phyloP scores from a whole-genome alignment of 1,140 invertebrate genomes.

The Pissodes strobi region DNA sequence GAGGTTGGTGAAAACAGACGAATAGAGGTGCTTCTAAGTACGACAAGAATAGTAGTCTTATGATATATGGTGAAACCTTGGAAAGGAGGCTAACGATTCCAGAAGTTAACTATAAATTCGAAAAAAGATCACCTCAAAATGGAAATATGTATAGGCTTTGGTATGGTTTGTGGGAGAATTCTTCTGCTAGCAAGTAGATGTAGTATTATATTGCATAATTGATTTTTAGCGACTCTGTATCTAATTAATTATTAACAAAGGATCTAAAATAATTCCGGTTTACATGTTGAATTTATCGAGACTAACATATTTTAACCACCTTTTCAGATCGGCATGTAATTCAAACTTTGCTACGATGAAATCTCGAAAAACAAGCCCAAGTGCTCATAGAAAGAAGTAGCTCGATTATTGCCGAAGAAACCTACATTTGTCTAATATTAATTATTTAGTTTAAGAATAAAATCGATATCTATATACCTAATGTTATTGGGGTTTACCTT shows the following conservation, averaged over 20 bases:
- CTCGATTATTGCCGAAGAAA: constrained; percentile 64
- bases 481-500: not conserved
- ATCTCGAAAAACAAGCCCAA: constrained; percentile 77
- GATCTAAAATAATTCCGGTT: too few relatives aligned
- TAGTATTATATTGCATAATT: too few relatives aligned
- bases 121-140: constrained; percentile 61
- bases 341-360: constrained; percentile 81
- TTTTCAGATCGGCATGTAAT: constrained; percentile 69
- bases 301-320: too few relatives aligned
- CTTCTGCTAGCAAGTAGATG: constrained; percentile 51
- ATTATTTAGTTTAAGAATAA: not conserved
- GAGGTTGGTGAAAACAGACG: constrained; percentile 61
- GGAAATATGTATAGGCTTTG: constrained; percentile 80
- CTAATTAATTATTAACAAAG: too few relatives aligned
- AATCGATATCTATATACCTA: not conserved
- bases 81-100: constrained; percentile 57
- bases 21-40: constrained; percentile 47
- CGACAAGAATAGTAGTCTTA: constrained; percentile 53
- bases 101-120: constrained; percentile 59
- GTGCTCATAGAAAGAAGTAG: constrained; percentile 83
- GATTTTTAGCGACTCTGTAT: too few relatives aligned
- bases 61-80: constrained; percentile 57
- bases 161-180: constrained; percentile 82
- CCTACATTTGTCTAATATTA: not conserved
- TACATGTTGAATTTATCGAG: too few relatives aligned